phyloP scores from a whole-genome alignment of 2,797 vertebrate species.

The Sitta carolinensis region DNA sequence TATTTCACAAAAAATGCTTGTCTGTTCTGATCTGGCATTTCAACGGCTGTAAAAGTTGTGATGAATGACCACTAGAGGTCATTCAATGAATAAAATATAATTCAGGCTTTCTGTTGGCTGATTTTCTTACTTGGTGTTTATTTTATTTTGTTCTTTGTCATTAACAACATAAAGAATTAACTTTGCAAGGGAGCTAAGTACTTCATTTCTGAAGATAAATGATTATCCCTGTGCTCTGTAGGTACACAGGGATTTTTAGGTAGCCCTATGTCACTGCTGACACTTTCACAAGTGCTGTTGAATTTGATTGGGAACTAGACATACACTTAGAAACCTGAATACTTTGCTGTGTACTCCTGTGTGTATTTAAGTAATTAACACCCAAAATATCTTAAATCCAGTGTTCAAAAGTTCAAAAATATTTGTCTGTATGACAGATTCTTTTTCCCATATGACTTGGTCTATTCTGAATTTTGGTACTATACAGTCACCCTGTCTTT shows the following conservation, averaged over 20 bases:
- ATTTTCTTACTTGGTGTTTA: not conserved
- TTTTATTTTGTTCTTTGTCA: not conserved
- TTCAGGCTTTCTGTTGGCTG: not conserved
- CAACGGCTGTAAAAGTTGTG: not conserved
- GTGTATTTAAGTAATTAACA: not conserved
- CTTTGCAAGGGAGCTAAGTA: not conserved
- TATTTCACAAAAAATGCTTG: not conserved
- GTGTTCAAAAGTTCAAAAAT: not conserved
- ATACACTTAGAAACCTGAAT: not conserved
- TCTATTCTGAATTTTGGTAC: not conserved
- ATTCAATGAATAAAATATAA: not conserved
- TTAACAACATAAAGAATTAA: not conserved
- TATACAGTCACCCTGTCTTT: not conserved
- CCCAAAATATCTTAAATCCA: not conserved
- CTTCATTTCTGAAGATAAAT: not conserved
- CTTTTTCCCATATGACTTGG: not conserved
- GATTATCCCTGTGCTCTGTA: accelerated
- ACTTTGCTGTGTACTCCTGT: not conserved
- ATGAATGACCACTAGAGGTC: constrained; percentile 52
- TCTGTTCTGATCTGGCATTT: not conserved
- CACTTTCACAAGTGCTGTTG: not conserved
- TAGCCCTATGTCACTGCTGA: not conserved
- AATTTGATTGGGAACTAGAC: not conserved
- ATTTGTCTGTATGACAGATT: not conserved
- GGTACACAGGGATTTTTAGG: not conserved